Base-by-base conservation (phyloP, 1,140 invertebrate species). In the Papilio polytes region DNA sequence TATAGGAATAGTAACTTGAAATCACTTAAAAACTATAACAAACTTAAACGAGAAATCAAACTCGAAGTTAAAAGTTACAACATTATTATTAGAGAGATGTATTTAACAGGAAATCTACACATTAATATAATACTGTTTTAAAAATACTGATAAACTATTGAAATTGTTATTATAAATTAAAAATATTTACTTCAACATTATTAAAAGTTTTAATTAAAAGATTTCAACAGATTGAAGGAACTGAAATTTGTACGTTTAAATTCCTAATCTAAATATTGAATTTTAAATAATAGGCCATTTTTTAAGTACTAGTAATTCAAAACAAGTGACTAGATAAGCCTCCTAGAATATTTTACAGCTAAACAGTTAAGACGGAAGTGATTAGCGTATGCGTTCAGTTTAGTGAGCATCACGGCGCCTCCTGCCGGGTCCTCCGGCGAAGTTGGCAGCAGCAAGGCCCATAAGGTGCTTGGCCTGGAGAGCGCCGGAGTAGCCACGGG, bases 381-480 rank as follows among this genome's bases (percentile, higher is more conserved):
- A 36, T 66, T 78, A 66, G 77, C 59, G 22, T 66, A 46, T 51
- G 18, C 9, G 15, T 56, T 8, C 13, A 79, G 26, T 83, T 89
- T 92, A 94, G 83, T 92, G 86, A 56, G 87, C 95, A 70, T 96
- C 96, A 74, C 98, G 97, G 87, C 97, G 96, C 96, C 97, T 97
- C 92, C 98, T 96, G 80, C 98, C 98, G 6, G 98, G 98, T 10
- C 98, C 98, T 9, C 97, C 97, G n/a, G 98, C 97, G 93, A 97
- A 98, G 93, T 98, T 98, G 83, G 98, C 98, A 1, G 98, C 97
- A 66, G 98, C 97, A 63, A 98, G 90, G 1, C 98, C 98, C 97
- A 99, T 98, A 85, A 98, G 95, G 91, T 98, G 98, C 93, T 98
- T 98, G 86, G 98, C 98, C 66, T 98, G 97, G 87, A 98, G 97